Evolutionary conservation across 2,113 vertebrate species (phyloP).

Genomic region (Melanotaenia duboulayi): DNA sequence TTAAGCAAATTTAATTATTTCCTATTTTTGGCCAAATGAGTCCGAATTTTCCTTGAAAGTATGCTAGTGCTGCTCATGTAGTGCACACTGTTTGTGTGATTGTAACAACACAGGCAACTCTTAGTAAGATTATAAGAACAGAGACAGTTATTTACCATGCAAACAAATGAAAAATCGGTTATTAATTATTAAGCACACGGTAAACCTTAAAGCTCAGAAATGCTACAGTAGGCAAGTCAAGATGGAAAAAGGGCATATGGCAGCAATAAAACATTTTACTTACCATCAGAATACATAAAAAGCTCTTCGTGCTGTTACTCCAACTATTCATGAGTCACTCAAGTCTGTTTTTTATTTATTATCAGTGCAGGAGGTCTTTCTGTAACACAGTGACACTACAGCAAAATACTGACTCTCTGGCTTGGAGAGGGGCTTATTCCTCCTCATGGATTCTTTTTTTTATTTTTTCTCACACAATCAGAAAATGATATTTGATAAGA

Average conservation of each 20-base stretch:
- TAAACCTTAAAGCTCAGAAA: too few species aligned
- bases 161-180: background rate
- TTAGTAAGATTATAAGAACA: too few species aligned
- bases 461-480: conserved; percentile 49
- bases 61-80: too few species aligned
- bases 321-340: conserved; percentile 54
- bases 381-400: conserved; percentile 46
- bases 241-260: background rate
- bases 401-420: conserved; percentile 35
- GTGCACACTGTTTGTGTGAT: too few species aligned
- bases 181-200: background rate
- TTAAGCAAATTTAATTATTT: too few species aligned
- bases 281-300: conserved; percentile 26
- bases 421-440: conserved; percentile 44
- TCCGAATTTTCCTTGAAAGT: too few species aligned
- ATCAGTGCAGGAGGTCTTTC: conserved; percentile 37
- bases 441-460: conserved; percentile 57
- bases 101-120: too few species aligned
- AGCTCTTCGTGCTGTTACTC: conserved; percentile 45
- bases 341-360: conserved; percentile 48
- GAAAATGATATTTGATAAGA: background rate
- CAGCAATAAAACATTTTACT: conserved; percentile 10
- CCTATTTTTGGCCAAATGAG: too few species aligned
- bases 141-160: background rate
- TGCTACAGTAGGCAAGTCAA: conserved; percentile 17